Base-by-base conservation (phyloP, 2,888 invertebrate genomes). In the Mythimna albipuncta region DNA sequence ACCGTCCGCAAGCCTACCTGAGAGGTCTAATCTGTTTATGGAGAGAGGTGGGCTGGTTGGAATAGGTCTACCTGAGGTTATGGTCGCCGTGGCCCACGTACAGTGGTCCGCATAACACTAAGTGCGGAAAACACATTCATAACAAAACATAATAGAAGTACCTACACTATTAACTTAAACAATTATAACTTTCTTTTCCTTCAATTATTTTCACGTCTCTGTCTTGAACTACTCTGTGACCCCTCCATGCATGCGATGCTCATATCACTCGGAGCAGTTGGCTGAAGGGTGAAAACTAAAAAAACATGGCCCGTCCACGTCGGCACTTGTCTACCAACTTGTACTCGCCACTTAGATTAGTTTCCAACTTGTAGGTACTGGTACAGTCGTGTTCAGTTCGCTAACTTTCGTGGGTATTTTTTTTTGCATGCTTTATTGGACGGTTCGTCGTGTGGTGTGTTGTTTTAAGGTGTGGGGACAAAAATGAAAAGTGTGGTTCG, bases 271-370 rank as follows among this genome's bases (percentile, higher is more conserved):
- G 91, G 89, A 86, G 89, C 87, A 90, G 90, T 89, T 89, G 89
- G 87, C 84, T 90, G 91, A 91, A 91, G 91, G 90, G 88, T 90
- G 91, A 89, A 92, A 93, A 91, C 87, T 89, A 87, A 92, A 93
- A 94, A 93, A 93, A 92, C 90, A 76, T 74, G 69, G 76, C 74
- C 72, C 73, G 88, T 86, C 87, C 91, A 91, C 93, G 92, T 92
- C 92, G 91, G 89, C 93, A 94, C 94, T 94, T 94, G 94, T 94
- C 94, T 94, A 91, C 92, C 92, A 94, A 95, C 91, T 95, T 94
- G 93, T 91, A 90, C 93, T 87, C 86, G 87, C 89, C 94, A 95
- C 94, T 95, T 95, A 95, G 95, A 95, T 96, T 96, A 95, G 94
- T 96, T 95, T 90, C 81, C 88, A 92, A 94, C 89, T 93, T 90